Evolutionary conservation across 2,797 vertebrate species (phyloP).

Genomic region (Oophaga sylvatica): DNA sequence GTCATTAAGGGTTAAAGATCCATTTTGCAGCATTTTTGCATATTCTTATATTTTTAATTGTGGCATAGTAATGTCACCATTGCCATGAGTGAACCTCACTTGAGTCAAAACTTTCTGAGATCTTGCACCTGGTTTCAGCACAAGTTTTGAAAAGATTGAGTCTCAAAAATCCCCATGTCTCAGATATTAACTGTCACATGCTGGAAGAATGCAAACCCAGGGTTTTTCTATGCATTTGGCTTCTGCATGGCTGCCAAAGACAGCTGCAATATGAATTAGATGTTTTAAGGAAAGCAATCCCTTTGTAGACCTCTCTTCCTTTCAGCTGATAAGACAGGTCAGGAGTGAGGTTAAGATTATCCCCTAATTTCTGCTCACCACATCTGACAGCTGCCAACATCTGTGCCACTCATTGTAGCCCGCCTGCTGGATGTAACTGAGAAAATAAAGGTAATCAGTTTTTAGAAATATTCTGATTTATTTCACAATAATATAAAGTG

Average conservation of each 20-base stretch:
- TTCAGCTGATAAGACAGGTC: conserved; percentile 50
- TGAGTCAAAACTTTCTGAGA: not conserved
- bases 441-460: conserved; percentile 28
- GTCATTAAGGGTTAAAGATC: not conserved
- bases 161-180: not conserved
- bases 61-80: not conserved
- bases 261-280: conserved; percentile 46
- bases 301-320: conserved; percentile 34
- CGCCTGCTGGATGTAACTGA: not conserved
- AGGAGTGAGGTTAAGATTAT: conserved; percentile 32
- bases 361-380: conserved; percentile 18
- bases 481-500: not conserved
- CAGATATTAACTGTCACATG: conserved; percentile 21
- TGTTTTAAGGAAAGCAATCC: conserved; percentile 7
- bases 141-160: not conserved
- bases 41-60: not conserved
- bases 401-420: conserved; percentile 40
- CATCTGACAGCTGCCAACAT: conserved; percentile 35
- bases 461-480: not conserved
- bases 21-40: not conserved
- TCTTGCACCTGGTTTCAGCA: conserved; percentile 19
- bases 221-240: not conserved
- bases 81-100: not conserved
- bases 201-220: not conserved
- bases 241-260: conserved; percentile 19